Base-by-base conservation (phyloP, 2,113 vertebrate genomes). In the Nerophis lumbriciformis region DNA sequence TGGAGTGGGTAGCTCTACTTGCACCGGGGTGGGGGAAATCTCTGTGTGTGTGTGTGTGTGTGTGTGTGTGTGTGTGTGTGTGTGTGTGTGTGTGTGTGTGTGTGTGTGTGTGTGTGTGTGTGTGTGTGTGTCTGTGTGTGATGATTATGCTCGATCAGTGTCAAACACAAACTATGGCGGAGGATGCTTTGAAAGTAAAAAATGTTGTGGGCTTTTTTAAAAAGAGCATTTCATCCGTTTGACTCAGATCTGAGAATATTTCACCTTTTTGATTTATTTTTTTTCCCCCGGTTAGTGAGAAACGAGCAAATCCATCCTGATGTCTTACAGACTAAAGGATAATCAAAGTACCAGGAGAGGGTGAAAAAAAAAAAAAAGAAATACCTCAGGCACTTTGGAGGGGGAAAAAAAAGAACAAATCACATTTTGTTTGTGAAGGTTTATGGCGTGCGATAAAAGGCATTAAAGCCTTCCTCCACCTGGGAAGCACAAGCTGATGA, bases 101-200 rank as follows among this genome's bases (percentile, higher is more conserved):
- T 19, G 19, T 19, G 19, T 19, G 19, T 19, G 19, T 19, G 19
- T 19, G 57, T 48, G 56, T 61, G 73, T 58, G 58, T 65, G 47
- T 39, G 53, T 35, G 42, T 6, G 28, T 37, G 13, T 37, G 35
- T 54, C 35, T 36, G 13, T 37, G 53, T 4, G 53, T 63, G 75
- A 85, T 87, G 83, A 88, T 87, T 88, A 88, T 73, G 78, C 83
- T 82, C 84, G 86, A 88, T 88, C 86, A 88, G 82, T 84, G 84
- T 88, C 86, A 88, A 87, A 81, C 79, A 80, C 82, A 86, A 85
- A 83, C 86, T 77, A 81, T 77, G 71, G 75, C 76, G 80, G 75
- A 63, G 75, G 75, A 73, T 76, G 73, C 84, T 87, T 85, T 86
- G 81, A 86, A 85, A 80, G 74, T 78, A 71, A 85, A 19, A 78